A percentile compares a stretch with the other conserved stretches of the same genome.
Evolutionary conservation across 2,888 invertebrate genomes (phyloP).

Genomic region (Argyresthia goedartella): DNA sequence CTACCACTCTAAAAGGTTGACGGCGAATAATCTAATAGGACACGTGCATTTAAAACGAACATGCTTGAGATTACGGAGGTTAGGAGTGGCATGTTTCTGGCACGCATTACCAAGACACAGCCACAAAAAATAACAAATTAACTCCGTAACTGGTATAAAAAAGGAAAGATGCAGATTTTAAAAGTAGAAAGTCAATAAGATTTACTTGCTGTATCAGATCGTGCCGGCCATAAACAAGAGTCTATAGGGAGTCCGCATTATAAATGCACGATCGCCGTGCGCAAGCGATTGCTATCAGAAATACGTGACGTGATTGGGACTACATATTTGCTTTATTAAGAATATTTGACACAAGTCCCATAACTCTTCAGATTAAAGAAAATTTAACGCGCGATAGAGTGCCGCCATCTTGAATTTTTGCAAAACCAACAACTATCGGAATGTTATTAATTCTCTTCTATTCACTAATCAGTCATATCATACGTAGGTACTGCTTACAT

Average conservation of each 20-base stretch:
- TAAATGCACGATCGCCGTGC: slow-evolving; percentile 35
- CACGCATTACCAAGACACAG: slow-evolving; percentile 10
- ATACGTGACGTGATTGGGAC: background rate
- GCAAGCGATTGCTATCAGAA: slow-evolving; percentile 5
- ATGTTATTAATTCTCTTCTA: too few relatives aligned
- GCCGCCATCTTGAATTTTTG: background rate
- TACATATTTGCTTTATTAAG: background rate
- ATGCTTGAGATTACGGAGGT: slow-evolving; percentile 36
- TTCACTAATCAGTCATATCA: too few relatives aligned
- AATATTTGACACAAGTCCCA: background rate
- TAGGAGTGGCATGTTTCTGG: slow-evolving; percentile 28
- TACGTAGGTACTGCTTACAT: too few relatives aligned
- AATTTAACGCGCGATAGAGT: background rate
- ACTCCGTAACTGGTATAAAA: background rate
- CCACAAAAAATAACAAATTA: background rate
- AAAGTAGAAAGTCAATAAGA: background rate
- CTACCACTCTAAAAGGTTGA: slow-evolving; percentile 52
- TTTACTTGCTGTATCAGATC: background rate
- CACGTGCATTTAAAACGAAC: slow-evolving; percentile 36
- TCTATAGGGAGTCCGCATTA: slow-evolving; percentile 10
- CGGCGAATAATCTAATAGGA: slow-evolving; percentile 53
- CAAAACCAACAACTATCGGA: background rate
- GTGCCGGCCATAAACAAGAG: background rate
- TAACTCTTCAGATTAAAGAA: background rate
- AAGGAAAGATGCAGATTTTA: background rate